Evolutionary conservation across 2,888 invertebrate genomes (phyloP).

Genomic region (Plagiodera versicolora): DNA sequence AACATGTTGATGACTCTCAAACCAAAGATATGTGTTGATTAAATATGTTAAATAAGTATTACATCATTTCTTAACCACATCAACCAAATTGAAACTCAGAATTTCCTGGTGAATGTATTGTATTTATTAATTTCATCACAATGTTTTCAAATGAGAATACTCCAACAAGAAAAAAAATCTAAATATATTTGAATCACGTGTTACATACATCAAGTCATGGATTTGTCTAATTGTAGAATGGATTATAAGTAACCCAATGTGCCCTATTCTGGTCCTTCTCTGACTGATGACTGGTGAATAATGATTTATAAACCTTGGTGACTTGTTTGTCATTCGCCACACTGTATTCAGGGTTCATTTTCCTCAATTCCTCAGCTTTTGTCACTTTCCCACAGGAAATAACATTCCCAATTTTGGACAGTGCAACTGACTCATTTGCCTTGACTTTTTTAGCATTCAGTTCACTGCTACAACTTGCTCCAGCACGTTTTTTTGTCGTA

Average conservation of each 20-base stretch:
- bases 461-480: constrained; percentile 20
- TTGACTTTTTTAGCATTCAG: constrained; percentile 33
- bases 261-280: constrained; percentile 86
- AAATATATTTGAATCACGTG: too few species aligned
- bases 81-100: too few species aligned
- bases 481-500: constrained; percentile 22
- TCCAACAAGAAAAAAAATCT: too few species aligned
- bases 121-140: too few species aligned
- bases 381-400: constrained; percentile 43
- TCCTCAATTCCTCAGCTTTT: constrained; percentile 64
- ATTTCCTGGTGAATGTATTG: too few species aligned
- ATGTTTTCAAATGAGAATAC: too few species aligned
- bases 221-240: constrained; percentile 73
- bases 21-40: too few species aligned
- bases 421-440: constrained; percentile 21
- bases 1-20: too few species aligned
- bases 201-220: too few species aligned
- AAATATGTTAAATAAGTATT: not conserved
- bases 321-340: constrained; percentile 89
- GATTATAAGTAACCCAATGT: constrained; percentile 98
- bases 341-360: constrained; percentile 78
- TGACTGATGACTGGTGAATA: constrained; percentile 88
- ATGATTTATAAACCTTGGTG: constrained; percentile 89
- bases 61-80: not conserved
- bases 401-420: constrained; percentile 40